Base-by-base conservation (phyloP, 2,797 vertebrate species). In the Tapera naevia region DNA sequence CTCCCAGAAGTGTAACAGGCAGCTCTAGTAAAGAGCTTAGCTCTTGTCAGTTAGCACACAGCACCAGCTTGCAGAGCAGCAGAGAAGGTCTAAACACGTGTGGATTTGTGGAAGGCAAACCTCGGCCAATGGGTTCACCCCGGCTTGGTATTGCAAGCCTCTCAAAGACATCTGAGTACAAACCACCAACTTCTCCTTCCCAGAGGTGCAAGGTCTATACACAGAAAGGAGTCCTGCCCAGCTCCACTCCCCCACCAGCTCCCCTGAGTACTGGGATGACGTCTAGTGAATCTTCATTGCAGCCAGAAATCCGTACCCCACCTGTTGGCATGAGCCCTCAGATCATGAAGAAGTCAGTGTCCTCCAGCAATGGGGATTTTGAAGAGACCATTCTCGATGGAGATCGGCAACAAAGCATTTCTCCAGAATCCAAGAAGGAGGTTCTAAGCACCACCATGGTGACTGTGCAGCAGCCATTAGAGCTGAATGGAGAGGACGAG, bases 141-240 rank as follows among this genome's bases (percentile, higher is more conserved):
- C 98, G 99, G 39, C 98, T 99, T 21, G 99, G 99, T 60, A 97
- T 99, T 14, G 99, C 99, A 32, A 99, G 99, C 88, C 97, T 99
- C 82, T 99, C 99, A 24, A 99, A 99, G 98, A 99, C 99, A 13
- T 98, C 99, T 2, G 99, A 99, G 51, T 99, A 99, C 91, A 99
- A 99, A 86, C 98, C 99, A 74, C 98, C 99, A 6, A 98, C 98
- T 33, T 99, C 99, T 51, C 99, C 99, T 19, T 99, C 99, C 21
- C 99, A 99, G 97, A 98, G 99, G 19, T 99, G 99, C 97, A 98
- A 98, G 62, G 99, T 99, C 30, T 99, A 99, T 92, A 99, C 99
- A 18, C 99, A 99, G 97, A 99, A 99, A 94, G 98, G 99, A 17
- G 98, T 99, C 51, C 95, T 99, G 95, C 99, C 99, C 3, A 97